A percentile compares a stretch with the other conserved stretches of the same genome.
Conservation (phyloP, 2,888 invertebrate species). For the Hirtodrosophila histrioides region DNA sequence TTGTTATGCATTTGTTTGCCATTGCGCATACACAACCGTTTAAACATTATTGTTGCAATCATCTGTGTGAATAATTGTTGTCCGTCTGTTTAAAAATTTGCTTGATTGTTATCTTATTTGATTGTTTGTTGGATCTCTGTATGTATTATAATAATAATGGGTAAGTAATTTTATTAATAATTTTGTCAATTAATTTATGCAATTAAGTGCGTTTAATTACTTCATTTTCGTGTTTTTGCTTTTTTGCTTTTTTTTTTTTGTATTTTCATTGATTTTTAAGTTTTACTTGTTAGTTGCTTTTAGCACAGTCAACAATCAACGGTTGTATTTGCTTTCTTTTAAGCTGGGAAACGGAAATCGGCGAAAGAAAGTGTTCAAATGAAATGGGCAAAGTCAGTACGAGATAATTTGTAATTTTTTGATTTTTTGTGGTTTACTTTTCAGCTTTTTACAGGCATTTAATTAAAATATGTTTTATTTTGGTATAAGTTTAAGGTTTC, state of each 20-base stretch:
- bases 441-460: conserved; percentile 55
- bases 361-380: not conserved
- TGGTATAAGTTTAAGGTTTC: conserved; percentile 31
- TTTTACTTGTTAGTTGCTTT: conserved; percentile 23
- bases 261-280: not conserved
- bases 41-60: conserved; percentile 27
- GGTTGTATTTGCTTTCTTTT: conserved; percentile 40
- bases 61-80: conserved; percentile 1
- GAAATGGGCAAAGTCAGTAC: conserved; percentile 11
- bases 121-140: conserved; percentile 69
- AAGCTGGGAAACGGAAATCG: conserved; percentile 12
- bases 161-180: conserved; percentile 6
- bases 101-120: conserved; percentile 76
- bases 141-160: conserved; percentile 47
- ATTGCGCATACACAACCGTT: conserved; percentile 66
- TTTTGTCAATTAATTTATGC: conserved; percentile 5
- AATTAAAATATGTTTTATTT: conserved; percentile 32
- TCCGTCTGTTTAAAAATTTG: conserved; percentile 54
- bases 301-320: conserved; percentile 52
- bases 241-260: no score
- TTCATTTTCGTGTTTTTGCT: not conserved
- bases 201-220: conserved; percentile 4
- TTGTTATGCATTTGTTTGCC: conserved; percentile 35
- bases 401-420: conserved; percentile 26
- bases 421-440: conserved; percentile 36